These are phyloP conservation scores for Drosophila paulistorum DNA, from an alignment of 1,140 invertebrate genomes.

Conservation along the genomic window DNA sequence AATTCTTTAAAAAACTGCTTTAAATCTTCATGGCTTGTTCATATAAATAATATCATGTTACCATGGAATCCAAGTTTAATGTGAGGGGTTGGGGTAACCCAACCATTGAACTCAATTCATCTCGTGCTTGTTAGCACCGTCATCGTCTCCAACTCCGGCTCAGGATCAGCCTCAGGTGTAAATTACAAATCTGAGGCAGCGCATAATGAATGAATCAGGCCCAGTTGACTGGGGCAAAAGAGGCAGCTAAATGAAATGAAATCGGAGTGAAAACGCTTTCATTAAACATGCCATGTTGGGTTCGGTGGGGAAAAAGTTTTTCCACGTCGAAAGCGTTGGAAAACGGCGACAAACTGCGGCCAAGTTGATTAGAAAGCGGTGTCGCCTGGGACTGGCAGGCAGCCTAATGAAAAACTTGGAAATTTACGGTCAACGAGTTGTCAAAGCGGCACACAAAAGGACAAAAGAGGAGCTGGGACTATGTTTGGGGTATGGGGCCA, in stretches of 20 bases:
- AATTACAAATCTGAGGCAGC: conserved; percentile 75
- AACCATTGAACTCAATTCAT: conserved; percentile 9
- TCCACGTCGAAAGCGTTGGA: conserved; percentile 24
- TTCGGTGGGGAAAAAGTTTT: conserved; percentile 59
- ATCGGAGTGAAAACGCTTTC: conserved; percentile 78
- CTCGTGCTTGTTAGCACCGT: conserved; percentile 21
- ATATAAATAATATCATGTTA: not conserved
- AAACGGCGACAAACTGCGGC: conserved; percentile 70
- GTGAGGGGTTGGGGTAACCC: not conserved
- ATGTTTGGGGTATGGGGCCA: conserved; percentile 20
- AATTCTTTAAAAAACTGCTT: not conserved
- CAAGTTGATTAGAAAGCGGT: conserved; percentile 77
- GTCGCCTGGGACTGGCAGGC: conserved; percentile 49
- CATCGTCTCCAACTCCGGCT: conserved; percentile 42
- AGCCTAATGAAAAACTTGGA: conserved; percentile 79
- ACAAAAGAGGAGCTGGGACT: conserved; percentile 18
- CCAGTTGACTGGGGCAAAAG: conserved; percentile 43
- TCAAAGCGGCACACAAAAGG: conserved; percentile 60
- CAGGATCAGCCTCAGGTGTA: conserved; percentile 63
- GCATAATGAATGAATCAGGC: conserved; percentile 72
- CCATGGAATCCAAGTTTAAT: not conserved
- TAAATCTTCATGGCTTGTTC: not conserved
- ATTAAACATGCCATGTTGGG: conserved; percentile 60
- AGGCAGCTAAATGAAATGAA: conserved; percentile 77
- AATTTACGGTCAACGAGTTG: conserved; percentile 81